phyloP scores from a whole-genome alignment of 2,113 vertebrate species.

The Balaeniceps rex region DNA sequence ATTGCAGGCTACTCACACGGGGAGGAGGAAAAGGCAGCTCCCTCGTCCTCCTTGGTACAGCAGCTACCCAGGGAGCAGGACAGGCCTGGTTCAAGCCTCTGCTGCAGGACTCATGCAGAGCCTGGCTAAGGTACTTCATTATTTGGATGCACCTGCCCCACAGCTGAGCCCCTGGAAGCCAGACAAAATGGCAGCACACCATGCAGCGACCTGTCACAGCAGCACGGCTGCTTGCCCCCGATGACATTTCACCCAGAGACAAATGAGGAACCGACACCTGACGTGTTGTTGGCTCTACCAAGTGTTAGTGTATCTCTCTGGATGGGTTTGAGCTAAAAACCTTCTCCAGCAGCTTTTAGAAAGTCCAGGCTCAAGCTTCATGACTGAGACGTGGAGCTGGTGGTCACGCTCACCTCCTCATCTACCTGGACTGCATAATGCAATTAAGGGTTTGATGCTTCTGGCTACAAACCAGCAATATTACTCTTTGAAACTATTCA shows the following conservation, averaged over 20 bases:
- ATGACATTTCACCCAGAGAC: fast-evolving
- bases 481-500: conserved; percentile 2
- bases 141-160: not conserved
- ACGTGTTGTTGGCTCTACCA: not conserved
- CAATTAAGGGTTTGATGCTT: not conserved
- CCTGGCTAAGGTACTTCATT: not conserved
- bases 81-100: not conserved
- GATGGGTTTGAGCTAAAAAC: not conserved
- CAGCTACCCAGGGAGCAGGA: not conserved
- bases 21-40: not conserved
- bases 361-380: not conserved
- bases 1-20: not conserved
- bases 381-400: not conserved
- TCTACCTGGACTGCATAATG: not conserved
- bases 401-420: not conserved
- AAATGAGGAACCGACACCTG: not conserved
- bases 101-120: fast-evolving
- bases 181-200: fast-evolving
- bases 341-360: not conserved
- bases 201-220: not conserved
- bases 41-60: not conserved
- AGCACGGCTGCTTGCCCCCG: not conserved
- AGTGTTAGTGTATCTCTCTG: not conserved
- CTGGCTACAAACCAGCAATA: not conserved
- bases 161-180: not conserved